Base-by-base conservation (phyloP, 2,888 invertebrate genomes). In the Tachina fera region DNA sequence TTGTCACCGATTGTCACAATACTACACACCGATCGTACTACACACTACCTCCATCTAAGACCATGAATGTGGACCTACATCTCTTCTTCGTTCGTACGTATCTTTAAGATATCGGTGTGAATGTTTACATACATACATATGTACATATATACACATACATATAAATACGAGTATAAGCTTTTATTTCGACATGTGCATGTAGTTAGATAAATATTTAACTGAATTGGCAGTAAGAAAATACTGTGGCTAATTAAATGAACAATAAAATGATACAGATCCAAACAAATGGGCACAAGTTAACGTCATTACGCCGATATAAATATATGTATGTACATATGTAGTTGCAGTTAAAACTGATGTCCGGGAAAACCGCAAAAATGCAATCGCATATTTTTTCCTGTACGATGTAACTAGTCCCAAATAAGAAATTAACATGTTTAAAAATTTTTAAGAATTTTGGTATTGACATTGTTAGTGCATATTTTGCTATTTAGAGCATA, bases 221-320 rank as follows among this genome's bases (percentile, higher is more conserved):
- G 51, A 60, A 68, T 65, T 74, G 47, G 43, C 74, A 71, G 39
- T 45, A 79, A 43, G n/a, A 68, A 80, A 65, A 72, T 72, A 58
- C 67, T 74, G 31, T 31, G 47, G 72, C 80, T 72, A 74, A 72
- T 80, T 80, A 72, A 80, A 65, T 65, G 16, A 19, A 72, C 39
- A 80, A 72, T 56, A 58, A 43, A 74, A 58, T 65, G 72, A 45
- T 65, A 60, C 16, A 80, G 72, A 63, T 72, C 49, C 72, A 49
- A 49, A 41, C 72, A 49, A 49, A 60, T 14, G 39, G 39, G 39
- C 16, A 49, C 31, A 19, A 31, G 47, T 9, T 14, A 19, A 11
- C 14, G 39, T 16, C 10, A 41, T 61, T 61, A 51, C 61, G 51
- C 41, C 16, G 41, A 31, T 41, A 31, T 31, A 31, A 31, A 4